Conservation (phyloP, 2,113 vertebrate species). For the Ascaphus truei region DNA sequence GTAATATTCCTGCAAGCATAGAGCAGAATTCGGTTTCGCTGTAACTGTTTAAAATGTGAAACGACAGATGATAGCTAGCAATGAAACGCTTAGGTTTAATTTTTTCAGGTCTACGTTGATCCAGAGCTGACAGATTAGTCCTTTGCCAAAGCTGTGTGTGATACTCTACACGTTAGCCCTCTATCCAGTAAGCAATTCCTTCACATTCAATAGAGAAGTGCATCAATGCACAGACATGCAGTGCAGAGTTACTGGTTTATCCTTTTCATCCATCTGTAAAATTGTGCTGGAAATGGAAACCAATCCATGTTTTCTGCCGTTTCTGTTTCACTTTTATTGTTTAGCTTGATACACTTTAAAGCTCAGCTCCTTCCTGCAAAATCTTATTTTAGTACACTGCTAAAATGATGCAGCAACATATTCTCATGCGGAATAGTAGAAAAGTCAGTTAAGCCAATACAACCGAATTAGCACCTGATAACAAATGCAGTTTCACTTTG, state of each 20-base stretch:
- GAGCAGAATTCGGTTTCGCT: constrained; percentile 5
- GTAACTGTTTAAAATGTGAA: constrained; percentile 8
- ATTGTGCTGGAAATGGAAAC: constrained; percentile 17
- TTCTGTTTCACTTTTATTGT: not conserved
- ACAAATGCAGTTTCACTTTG: too few relatives aligned
- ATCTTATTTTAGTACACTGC: not conserved
- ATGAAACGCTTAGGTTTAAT: not conserved
- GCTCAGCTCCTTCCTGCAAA: not conserved
- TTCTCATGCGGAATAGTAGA: not conserved
- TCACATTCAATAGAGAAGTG: constrained; percentile 18
- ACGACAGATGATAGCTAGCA: not conserved
- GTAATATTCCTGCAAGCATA: not conserved
- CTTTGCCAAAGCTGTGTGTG: constrained; percentile 27
- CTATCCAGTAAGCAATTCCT: constrained; percentile 21
- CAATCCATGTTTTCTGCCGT: not conserved
- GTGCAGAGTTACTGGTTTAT: constrained; percentile 17
- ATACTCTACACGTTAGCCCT: constrained; percentile 13
- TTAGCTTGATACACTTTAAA: not conserved
- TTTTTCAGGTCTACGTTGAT: constrained; percentile 12
- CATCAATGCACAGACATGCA: constrained; percentile 31
- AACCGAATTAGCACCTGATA: not conserved
- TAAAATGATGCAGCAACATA: not conserved
- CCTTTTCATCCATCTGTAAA: constrained; percentile 29
- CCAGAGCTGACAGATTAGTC: constrained; percentile 24
- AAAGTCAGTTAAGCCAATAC: not conserved